Percentiles rank a stretch among this genome's conserved stretches.
Conservation (phyloP, 2,113 vertebrate species). For the Ceuthmochares aereus region DNA sequence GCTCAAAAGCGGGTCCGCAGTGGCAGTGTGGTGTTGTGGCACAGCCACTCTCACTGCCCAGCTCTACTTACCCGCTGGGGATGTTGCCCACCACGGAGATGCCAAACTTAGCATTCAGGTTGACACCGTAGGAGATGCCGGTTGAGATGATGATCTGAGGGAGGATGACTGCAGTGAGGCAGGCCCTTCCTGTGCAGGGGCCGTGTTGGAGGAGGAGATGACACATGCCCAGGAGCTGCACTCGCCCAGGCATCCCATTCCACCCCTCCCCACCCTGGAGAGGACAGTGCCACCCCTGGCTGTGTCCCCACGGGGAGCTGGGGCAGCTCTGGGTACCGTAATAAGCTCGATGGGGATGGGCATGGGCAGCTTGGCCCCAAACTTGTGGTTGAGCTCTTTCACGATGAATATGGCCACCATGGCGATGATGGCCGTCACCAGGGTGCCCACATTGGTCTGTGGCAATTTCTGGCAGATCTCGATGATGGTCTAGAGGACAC, state of each 20-base stretch:
- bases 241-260: not conserved
- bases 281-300: not conserved
- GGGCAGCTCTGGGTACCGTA: constrained; percentile 74
- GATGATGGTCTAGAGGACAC: constrained; percentile 77
- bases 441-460: constrained; percentile 75
- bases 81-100: constrained; percentile 88
- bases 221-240: not conserved
- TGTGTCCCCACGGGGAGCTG: not conserved
- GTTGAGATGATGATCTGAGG: constrained; percentile 87
- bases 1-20: not conserved
- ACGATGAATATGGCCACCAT: constrained; percentile 81
- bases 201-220: fast-evolving
- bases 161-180: not conserved
- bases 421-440: constrained; percentile 83
- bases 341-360: constrained; percentile 91
- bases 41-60: fast-evolving
- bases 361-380: constrained; percentile 79
- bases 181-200: not conserved
- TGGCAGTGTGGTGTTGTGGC: fast-evolving
- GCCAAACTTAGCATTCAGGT: constrained; percentile 69
- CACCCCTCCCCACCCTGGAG: not conserved
- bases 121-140: constrained; percentile 79
- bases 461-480: constrained; percentile 83
- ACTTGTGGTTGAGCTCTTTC: constrained; percentile 85
- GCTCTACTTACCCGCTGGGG: constrained; percentile 84